A percentile compares a stretch with the other conserved stretches of the same genome.
Conservation (phyloP, 2,888 invertebrate genomes). For the Steinernema hermaphroditum region DNA sequence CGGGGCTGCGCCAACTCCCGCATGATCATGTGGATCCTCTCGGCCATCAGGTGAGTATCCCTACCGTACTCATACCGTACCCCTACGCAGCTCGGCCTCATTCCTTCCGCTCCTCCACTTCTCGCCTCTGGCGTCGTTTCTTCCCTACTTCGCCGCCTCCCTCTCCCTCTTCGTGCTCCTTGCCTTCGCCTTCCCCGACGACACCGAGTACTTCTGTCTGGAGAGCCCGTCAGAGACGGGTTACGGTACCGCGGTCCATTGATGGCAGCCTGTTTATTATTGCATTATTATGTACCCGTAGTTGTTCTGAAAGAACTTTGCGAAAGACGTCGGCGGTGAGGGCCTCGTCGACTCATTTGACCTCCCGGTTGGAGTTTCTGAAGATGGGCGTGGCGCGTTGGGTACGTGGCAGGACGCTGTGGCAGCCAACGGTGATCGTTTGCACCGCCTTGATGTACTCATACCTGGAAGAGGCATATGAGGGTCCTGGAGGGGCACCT, state of each 20-base stretch:
- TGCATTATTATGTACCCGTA: conserved; percentile 26
- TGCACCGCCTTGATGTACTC: conserved; percentile 41
- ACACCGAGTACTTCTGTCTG: not conserved
- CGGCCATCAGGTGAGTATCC: conserved; percentile 30
- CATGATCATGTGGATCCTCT: conserved; percentile 36
- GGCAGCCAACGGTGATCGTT: conserved; percentile 60
- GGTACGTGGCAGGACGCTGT: conserved; percentile 58
- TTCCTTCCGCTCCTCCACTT: conserved; percentile 33
- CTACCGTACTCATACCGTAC: conserved; percentile 11
- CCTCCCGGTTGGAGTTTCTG: not conserved
- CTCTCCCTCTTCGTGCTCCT: conserved; percentile 32
- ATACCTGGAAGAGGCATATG: conserved; percentile 32
- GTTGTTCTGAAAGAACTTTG: not conserved
- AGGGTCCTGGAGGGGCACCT: conserved; percentile 22
- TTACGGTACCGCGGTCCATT: conserved; percentile 21
- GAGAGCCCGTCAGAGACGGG: not conserved
- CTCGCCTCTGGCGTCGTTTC: conserved; percentile 34
- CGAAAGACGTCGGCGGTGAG: conserved; percentile 7
- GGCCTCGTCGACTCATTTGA: not conserved
- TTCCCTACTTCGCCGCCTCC: conserved; percentile 34
- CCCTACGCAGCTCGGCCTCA: conserved; percentile 34
- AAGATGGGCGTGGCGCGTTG: conserved; percentile 43
- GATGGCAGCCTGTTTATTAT: not conserved
- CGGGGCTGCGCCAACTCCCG: conserved; percentile 34
- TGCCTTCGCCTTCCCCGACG: conserved; percentile 33